A percentile compares a stretch with the other conserved stretches of the same genome.
Conservation (phyloP, 2,113 vertebrate species). For the human (Homo sapiens) region GRCh38 chr1:106143501-106144000, state of each 20-base stretch:
- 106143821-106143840: not conserved
- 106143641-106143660: not conserved
- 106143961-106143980: not conserved
- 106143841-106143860: not conserved
- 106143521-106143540: slow-evolving; percentile 34
- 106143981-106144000: not conserved
- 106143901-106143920: not conserved
- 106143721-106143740: not conserved
- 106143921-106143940: not conserved
- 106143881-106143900: not conserved
- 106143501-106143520: not conserved
- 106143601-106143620: not conserved
- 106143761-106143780: not conserved
- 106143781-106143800: not conserved
- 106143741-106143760: not conserved
- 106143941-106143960: not conserved
- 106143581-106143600: not conserved
- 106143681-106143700: not conserved
- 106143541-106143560: slow-evolving; percentile 24
- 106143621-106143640: not conserved
- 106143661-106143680: not conserved
- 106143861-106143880: not conserved
- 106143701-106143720: not conserved
- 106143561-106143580: not conserved
- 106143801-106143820: not conserved